A percentile compares a stretch with the other conserved stretches of the same genome.
Evolutionary conservation across 2,113 vertebrate genomes (phyloP).

Genomic region (Myanophis thanlyinensis): DNA sequence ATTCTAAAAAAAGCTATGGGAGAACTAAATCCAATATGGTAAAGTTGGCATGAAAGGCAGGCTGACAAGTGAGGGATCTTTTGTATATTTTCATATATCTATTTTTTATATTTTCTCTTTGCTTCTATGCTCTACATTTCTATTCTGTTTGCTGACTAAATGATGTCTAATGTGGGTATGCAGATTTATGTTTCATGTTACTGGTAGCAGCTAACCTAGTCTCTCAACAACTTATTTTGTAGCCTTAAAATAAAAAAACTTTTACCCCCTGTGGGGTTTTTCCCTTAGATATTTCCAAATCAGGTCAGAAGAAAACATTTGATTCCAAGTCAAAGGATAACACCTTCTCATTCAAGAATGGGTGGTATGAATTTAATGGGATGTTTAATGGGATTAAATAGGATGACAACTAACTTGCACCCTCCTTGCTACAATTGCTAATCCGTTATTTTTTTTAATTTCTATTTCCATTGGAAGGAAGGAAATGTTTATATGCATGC

Average conservation of each 20-base stretch:
- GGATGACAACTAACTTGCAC: background rate
- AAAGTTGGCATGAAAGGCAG: background rate
- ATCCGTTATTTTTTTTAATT: background rate
- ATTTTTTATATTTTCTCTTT: no score
- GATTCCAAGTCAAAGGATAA: background rate
- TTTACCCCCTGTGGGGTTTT: background rate
- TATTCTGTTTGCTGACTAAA: background rate
- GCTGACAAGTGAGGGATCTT: background rate
- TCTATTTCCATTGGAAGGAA: background rate
- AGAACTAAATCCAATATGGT: background rate
- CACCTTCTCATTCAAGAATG: background rate
- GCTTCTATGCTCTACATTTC: background rate
- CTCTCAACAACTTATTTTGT: background rate
- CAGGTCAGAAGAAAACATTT: no score
- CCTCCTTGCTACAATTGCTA: background rate
- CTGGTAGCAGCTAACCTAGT: background rate
- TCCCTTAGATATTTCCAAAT: background rate
- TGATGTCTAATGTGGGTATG: background rate
- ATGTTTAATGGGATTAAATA: background rate
- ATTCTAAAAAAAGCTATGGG: background rate
- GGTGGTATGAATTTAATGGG: background rate
- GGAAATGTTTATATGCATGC: background rate
- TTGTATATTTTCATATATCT: background rate
- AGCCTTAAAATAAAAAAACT: background rate
- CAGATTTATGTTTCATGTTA: background rate